Base-by-base conservation (phyloP, 2,113 vertebrate species). In the Junco hyemalis region DNA sequence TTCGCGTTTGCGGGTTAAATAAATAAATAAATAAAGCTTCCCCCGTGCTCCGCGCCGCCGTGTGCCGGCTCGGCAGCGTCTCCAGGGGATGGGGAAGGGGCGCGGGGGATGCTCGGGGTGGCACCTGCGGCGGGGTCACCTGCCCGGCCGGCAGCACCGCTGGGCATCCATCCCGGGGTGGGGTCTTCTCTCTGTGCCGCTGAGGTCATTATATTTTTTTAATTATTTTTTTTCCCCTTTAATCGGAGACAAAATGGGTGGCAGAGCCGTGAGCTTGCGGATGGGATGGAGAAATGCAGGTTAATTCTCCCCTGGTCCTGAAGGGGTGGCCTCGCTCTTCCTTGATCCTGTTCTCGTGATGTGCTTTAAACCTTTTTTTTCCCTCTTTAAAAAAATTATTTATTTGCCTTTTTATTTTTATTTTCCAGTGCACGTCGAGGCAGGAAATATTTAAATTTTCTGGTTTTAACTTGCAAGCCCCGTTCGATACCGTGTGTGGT, bases 201-300 rank as follows among this genome's bases (percentile, higher is more conserved):
- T 8, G 28, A 28, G 31, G 6, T 36, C 3, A 4, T 40, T 44
- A 11, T 29, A 15, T 11, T 29, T 53, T 29, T 51, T 25, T 50
- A 14, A 48, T 48, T 61, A 36, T 48, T 38, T 33, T 40, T 45
- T 14, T 4, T 24, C 2, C 7, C 25, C 6, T 33, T 45, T 35
- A 36, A 57, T 51, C 14, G 16, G 87, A 53, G n/a, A 85, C 91
- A 93, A 96, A 96, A 96, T 96, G 94, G 94, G 96, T 81, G 95
- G 84, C 83, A 47, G 78, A 74, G 81, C 25, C 12, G 35, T 53
- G 11, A 59, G 92, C 87, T 79, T 72, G 87, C n/a, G 8, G 5
- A 66, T 68, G 86, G 77, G 90, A 64, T 87, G 84, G 90, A 80
- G 92, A 81, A 92, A 86, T 60, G 83, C 93, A 90, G 94, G 91